Percentiles rank a stretch among this genome's conserved stretches.
phyloP scores from a whole-genome alignment of 2,797 vertebrate species.

The Xenentodon cancila region DNA sequence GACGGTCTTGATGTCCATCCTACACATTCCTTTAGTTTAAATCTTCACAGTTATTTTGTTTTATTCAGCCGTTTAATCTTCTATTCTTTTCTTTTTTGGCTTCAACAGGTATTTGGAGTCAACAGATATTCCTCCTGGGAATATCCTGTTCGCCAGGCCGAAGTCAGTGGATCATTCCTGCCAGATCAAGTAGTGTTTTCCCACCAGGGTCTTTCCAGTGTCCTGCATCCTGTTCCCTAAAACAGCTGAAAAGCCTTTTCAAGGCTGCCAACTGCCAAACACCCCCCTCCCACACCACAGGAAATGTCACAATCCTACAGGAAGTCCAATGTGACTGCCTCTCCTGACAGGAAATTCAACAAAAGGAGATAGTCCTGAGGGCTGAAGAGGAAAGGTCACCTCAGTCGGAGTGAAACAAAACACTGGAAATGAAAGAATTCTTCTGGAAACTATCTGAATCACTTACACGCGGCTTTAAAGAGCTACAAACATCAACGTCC shows the following conservation, averaged over 20 bases:
- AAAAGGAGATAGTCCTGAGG: conserved; percentile 63
- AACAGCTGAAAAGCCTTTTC: conserved; percentile 48
- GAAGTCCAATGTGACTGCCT: conserved; percentile 70
- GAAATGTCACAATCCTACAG: conserved; percentile 71
- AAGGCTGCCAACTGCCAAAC: conserved; percentile 22
- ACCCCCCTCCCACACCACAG: conserved; percentile 43
- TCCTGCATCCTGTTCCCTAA: conserved; percentile 65
- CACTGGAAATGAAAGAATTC: neutral
- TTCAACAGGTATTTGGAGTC: conserved; percentile 1
- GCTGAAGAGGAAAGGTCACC: conserved; percentile 35
- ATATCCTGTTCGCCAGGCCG: conserved; percentile 10
- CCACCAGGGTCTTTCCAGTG: conserved; percentile 27
- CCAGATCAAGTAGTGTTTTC: conserved; percentile 45
- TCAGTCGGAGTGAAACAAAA: conserved; percentile 7
- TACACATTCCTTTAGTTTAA: neutral
- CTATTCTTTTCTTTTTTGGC: neutral
- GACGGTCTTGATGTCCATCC: neutral
- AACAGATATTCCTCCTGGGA: neutral
- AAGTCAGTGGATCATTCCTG: conserved; percentile 18
- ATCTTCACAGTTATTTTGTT: neutral
- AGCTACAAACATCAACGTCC: too few relatives aligned
- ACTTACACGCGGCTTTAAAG: too few relatives aligned
- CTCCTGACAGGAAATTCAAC: conserved; percentile 72
- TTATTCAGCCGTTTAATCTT: neutral
- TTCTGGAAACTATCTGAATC: too few relatives aligned